Conservation (phyloP, 1,140 invertebrate species). For the Gerris buenoi region DNA sequence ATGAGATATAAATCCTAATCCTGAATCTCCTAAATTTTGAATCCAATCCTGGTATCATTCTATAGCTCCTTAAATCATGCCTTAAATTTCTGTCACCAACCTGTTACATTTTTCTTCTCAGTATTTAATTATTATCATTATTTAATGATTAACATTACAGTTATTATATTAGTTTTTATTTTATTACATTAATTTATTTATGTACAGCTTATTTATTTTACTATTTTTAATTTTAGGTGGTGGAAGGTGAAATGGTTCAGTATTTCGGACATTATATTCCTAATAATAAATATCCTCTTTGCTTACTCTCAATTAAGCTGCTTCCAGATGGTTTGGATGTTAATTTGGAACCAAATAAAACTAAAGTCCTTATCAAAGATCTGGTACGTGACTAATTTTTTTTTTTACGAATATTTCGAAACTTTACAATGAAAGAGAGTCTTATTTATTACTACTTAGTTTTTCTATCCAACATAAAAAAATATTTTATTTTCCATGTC, state of each 20-base stretch:
- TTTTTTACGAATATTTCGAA: no score
- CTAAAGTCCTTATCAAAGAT: conserved; percentile 37
- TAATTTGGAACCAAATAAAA: conserved; percentile 51
- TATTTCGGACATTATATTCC: conserved; percentile 22
- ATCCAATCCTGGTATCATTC: no score
- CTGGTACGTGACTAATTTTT: no score
- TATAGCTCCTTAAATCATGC: no score
- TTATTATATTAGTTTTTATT: not conserved
- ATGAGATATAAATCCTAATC: no score
- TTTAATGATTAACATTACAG: not conserved
- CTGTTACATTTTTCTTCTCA: no score
- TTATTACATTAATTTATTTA: not conserved
- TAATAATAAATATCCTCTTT: conserved; percentile 31
- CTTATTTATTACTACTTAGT: no score
- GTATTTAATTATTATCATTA: not conserved
- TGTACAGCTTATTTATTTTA: not conserved
- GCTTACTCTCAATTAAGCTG: conserved; percentile 33
- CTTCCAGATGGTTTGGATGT: conserved; percentile 38
- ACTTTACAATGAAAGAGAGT: no score
- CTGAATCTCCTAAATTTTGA: no score
- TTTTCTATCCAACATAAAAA: no score
- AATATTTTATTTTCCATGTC: no score
- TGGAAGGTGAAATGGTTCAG: conserved; percentile 17
- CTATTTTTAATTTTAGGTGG: conserved; percentile 15
- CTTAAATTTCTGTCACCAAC: no score